Percentiles rank a stretch among this genome's conserved stretches.
These are phyloP conservation scores for Lasiurus cinereus DNA, from an alignment of 2,113 vertebrate genomes.

Conservation along the genomic window DNA sequence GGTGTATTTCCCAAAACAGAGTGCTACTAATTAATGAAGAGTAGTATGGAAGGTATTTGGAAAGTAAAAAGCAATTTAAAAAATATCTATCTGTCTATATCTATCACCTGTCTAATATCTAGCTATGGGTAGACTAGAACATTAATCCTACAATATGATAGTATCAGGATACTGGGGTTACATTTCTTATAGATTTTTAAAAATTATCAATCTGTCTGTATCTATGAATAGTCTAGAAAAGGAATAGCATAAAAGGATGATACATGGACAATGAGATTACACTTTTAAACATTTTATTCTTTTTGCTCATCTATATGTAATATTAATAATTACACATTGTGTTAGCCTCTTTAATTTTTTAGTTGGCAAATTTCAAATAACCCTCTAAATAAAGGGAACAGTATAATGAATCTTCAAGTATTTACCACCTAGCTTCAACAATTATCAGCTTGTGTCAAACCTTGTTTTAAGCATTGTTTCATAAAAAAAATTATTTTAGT, in stretches of 20 bases:
- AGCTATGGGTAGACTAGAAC: neutral
- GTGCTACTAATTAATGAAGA: neutral
- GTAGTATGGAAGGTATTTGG: neutral
- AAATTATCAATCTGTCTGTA: neutral
- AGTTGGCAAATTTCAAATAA: constrained; percentile 5
- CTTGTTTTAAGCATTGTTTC: constrained; percentile 41
- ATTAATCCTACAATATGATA: neutral
- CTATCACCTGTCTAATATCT: neutral
- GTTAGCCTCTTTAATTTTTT: constrained; percentile 49
- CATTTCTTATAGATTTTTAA: neutral
- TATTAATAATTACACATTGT: neutral
- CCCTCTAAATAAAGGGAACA: neutral
- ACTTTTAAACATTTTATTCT: constrained; percentile 23
- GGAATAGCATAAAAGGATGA: neutral
- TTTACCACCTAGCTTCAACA: neutral
- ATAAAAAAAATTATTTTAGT: constrained; percentile 4
- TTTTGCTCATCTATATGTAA: constrained; percentile 20
- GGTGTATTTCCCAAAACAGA: constrained; percentile 10
- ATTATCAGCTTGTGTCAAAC: neutral
- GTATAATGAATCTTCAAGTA: neutral
- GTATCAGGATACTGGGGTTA: neutral
- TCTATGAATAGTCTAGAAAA: neutral
- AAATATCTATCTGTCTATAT: neutral
- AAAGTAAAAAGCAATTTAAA: neutral
- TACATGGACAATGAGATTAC: neutral